Percentiles rank a stretch among this genome's conserved stretches.
These are phyloP conservation scores for Maconellicoccus hirsutus DNA, from an alignment of 1,140 invertebrate species.

Conservation along the genomic window DNA sequence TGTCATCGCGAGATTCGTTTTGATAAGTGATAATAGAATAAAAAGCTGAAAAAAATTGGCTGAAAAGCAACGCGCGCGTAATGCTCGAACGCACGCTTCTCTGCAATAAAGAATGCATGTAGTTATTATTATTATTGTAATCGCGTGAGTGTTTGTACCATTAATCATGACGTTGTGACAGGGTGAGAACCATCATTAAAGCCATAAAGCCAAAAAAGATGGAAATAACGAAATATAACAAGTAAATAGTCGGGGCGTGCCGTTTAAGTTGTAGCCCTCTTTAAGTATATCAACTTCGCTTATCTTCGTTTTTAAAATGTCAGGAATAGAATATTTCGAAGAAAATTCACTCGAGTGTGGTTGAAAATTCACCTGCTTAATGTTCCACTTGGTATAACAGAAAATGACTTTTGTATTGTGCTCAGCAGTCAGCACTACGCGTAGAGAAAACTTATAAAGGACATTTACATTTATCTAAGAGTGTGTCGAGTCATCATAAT, in stretches of 20 bases:
- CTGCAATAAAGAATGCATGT: conserved; percentile 16
- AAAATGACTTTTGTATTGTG: too few species aligned
- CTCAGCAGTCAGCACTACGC: too few species aligned
- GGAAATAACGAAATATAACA: conserved; percentile 1
- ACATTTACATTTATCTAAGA: too few species aligned
- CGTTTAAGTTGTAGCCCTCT: conserved; percentile 5
- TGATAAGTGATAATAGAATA: neutral
- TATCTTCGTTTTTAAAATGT: neutral
- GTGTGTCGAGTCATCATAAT: too few species aligned
- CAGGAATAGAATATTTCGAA: conserved; percentile 1
- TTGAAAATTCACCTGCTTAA: neutral
- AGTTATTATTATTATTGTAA: conserved; percentile 15
- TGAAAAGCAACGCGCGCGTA: neutral
- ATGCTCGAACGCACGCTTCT: conserved; percentile 2
- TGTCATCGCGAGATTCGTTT: neutral
- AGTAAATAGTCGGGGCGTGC: conserved; percentile 20
- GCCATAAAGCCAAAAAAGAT: conserved; percentile 16
- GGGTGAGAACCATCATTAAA: conserved; percentile 19
- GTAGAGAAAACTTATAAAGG: too few species aligned
- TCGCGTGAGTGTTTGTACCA: conserved; percentile 19
- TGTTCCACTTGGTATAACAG: neutral
- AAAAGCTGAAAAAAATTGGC: conserved; percentile 4
- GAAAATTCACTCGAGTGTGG: neutral
- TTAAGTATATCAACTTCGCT: neutral
- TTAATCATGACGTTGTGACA: conserved; percentile 12